Conservation (phyloP, 2,113 vertebrate genomes). For the Pan troglodytes region NHGRI_mPanTro3-v2.1_pri NC_072417.2:24131501-24132000, state of each 20-base stretch:
- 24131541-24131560: background rate
- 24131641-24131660: background rate
- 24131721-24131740: background rate
- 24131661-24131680: background rate
- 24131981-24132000: background rate
- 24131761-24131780: background rate
- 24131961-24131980: background rate
- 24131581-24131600: background rate
- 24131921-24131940: background rate
- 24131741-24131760: background rate
- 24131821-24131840: background rate
- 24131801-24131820: background rate
- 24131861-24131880: background rate
- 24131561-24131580: background rate
- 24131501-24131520: background rate
- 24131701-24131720: background rate
- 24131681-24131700: background rate
- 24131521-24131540: constrained; percentile 35
- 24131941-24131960: background rate
- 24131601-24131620: background rate
- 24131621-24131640: background rate
- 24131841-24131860: background rate
- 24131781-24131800: background rate
- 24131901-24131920: background rate
- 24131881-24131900: background rate